Evolutionary conservation across 2,797 vertebrate species (phyloP).

Genomic region (Mallotus villosus): DNA sequence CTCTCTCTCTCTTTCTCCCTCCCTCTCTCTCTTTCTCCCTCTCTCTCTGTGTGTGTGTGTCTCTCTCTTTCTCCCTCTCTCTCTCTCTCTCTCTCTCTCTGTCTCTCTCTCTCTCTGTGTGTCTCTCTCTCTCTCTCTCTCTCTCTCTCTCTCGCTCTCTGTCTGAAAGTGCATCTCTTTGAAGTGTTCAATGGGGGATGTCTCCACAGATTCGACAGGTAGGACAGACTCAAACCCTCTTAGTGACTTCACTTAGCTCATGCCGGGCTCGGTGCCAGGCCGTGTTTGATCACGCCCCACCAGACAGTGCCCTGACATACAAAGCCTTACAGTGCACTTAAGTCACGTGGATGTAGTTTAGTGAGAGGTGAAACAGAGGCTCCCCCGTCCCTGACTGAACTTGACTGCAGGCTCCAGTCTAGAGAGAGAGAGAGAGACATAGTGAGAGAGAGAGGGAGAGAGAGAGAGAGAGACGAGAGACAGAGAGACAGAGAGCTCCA

Average conservation of each 20-base stretch:
- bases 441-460: too few species aligned
- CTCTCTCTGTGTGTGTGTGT: too few species aligned
- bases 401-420: not conserved
- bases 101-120: too few species aligned
- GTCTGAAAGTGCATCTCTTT: not conserved
- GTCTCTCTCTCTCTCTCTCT: constrained; percentile 1
- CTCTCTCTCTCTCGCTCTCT: constrained; percentile 1
- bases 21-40: too few species aligned
- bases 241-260: constrained; percentile 1
- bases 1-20: not conserved
- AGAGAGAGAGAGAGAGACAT: too few species aligned
- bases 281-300: not conserved
- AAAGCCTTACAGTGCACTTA: constrained; percentile 2
- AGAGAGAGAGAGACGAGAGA: too few species aligned
- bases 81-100: too few species aligned
- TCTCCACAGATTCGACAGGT: constrained; percentile 4
- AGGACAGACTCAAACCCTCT: constrained; percentile 11
- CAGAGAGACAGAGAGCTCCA: not conserved
- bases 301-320: not conserved
- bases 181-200: constrained; percentile 2
- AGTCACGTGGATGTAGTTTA: constrained; percentile 7
- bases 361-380: constrained; percentile 3
- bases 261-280: not conserved
- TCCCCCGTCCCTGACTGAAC: not conserved
- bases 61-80: too few species aligned